These are phyloP conservation scores for Drepana arcuata DNA, from an alignment of 1,140 invertebrate genomes.

Conservation along the genomic window DNA sequence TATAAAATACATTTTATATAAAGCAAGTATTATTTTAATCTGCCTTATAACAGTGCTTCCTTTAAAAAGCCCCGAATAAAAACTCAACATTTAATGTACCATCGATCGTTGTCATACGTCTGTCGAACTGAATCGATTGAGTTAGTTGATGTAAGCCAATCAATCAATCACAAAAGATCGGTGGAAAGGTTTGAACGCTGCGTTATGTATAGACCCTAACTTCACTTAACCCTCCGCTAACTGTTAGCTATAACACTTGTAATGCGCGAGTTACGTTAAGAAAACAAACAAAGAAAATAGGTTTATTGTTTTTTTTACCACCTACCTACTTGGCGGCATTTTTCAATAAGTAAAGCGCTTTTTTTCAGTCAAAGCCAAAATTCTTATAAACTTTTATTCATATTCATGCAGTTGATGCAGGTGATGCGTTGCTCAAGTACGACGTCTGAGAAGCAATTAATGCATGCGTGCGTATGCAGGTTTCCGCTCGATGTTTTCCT, in stretches of 20 bases:
- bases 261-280: conserved; percentile 25
- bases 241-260: conserved; percentile 26
- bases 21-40: too few species aligned
- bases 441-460: background rate
- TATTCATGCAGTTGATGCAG: background rate
- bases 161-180: background rate
- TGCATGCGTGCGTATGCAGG: too few species aligned
- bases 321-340: background rate
- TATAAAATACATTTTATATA: too few species aligned
- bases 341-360: background rate
- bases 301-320: background rate
- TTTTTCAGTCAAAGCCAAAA: background rate
- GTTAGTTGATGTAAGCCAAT: background rate
- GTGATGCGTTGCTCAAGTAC: background rate
- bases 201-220: conserved; percentile 7
- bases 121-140: background rate
- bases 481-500: too few species aligned
- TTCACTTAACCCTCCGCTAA: conserved; percentile 31
- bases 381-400: background rate
- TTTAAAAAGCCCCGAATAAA: background rate
- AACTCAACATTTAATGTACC: background rate
- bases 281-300: background rate
- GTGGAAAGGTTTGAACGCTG: background rate
- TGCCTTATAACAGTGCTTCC: too few species aligned
- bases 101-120: too few species aligned